These are phyloP conservation scores for Pavo muticus DNA, from an alignment of 2,113 vertebrate species.

Conservation along the genomic window DNA sequence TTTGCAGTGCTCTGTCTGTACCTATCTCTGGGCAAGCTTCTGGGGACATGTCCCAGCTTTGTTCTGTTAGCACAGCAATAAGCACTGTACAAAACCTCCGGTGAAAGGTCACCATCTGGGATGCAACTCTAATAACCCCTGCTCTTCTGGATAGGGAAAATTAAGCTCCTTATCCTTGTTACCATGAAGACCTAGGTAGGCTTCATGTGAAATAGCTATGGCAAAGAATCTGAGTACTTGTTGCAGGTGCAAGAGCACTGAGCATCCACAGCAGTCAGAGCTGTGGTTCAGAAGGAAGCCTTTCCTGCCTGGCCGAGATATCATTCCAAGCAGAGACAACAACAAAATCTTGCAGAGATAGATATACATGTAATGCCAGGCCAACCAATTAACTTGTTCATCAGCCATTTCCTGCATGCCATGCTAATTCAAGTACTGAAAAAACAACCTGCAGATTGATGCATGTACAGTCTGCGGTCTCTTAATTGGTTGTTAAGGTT, in stretches of 20 bases:
- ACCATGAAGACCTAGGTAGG: neutral
- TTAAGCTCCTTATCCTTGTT: neutral
- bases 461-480: neutral
- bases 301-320: neutral
- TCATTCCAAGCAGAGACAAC: neutral
- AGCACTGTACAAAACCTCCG: neutral
- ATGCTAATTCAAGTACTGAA: neutral
- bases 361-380: neutral
- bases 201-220: accelerated
- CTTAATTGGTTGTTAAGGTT: slow-evolving; percentile 24
- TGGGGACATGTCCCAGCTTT: neutral
- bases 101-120: accelerated
- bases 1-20: neutral
- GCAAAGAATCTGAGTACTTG: neutral
- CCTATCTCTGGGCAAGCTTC: neutral
- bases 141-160: neutral
- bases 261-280: neutral
- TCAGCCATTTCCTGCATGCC: neutral
- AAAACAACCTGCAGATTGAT: neutral
- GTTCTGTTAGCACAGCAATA: neutral
- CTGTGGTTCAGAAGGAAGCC: neutral
- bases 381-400: neutral
- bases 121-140: neutral
- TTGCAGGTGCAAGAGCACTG: neutral
- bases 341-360: slow-evolving; percentile 2